These are phyloP conservation scores for Acanthosepion esculentum DNA, from an alignment of 2,888 invertebrate species.

Conservation along the genomic window DNA sequence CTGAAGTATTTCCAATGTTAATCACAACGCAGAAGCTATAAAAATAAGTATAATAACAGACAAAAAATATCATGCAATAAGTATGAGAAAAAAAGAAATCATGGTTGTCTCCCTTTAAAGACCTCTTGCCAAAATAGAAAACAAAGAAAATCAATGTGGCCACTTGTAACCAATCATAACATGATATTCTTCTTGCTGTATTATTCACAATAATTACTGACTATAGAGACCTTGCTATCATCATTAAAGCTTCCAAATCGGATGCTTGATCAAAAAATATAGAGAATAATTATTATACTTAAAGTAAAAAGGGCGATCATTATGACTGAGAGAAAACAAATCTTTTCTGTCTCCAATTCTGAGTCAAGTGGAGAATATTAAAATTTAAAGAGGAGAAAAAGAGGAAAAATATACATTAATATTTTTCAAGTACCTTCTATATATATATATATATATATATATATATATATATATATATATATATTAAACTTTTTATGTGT, in stretches of 20 bases:
- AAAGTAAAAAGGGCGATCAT: constrained; percentile 7
- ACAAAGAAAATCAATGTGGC: background rate
- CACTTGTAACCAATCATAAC: background rate
- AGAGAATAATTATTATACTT: background rate
- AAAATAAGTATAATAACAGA: background rate
- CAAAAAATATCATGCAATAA: background rate
- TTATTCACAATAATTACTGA: background rate
- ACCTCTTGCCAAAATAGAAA: constrained; percentile 3
- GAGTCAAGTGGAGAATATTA: background rate
- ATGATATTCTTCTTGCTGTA: background rate
- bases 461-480: background rate
- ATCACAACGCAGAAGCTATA: background rate
- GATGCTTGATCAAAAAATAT: background rate
- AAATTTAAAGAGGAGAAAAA: background rate
- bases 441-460: background rate
- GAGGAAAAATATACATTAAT: background rate
- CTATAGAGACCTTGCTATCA: background rate
- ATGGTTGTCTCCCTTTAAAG: background rate
- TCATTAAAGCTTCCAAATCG: background rate
- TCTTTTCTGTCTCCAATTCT: background rate
- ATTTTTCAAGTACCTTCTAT: too few relatives aligned
- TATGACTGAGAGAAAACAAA: background rate
- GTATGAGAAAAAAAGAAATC: background rate
- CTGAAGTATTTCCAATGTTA: background rate
- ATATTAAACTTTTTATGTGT: too few relatives aligned